Evolutionary conservation across 2,888 invertebrate genomes (phyloP), one percentile per base, ranked within the genome.

Genomic region (Archips crataeganus): DNA sequence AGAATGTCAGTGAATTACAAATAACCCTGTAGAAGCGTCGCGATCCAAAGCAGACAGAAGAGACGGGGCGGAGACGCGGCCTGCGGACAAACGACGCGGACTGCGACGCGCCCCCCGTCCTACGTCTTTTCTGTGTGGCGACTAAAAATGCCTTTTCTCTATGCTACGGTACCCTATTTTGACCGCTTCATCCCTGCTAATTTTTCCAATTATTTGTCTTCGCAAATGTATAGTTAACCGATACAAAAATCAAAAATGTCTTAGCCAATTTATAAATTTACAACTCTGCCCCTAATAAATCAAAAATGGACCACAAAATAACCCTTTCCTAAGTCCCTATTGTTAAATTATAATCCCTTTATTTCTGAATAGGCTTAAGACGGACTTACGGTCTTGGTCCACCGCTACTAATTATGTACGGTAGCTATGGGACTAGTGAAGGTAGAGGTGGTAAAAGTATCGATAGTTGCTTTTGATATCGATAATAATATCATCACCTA

Each of bases 331-430:
- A 62, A 75, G 63, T 4, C 65, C 73, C 75, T 47, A 72, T 77
- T 79, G 79, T 68, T 23, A 2, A 2, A 6, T 2, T 8, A 77
- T 81, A 80, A 81, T 81, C 81, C 76, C 75, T 78, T 81, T 79
- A 79, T 45, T 63, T 59, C 54, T 78, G 78, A 80, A 80, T 78
- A 59, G 76, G 76, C 78, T 78, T 77, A 76, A 71, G 15, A 71
- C 51, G 65, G 76, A 74, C 79, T 79, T 76, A 73, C 57, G 71
- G 72, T 69, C 23, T 64, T 47, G 68, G 63, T 36, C 59, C 23
- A 63, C 75, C 76, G 49, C 61, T 47, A 6, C 73, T 64, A 75
- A 76, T 76, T 75, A 72, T 23, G 42, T 15, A 70, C 78, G 64
- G 77, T 76, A 76, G 79, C 76, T 5, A 4, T 34, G 32, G 13